phyloP scores from a whole-genome alignment of 2,888 invertebrate species.

The Busseola fusca region DNA sequence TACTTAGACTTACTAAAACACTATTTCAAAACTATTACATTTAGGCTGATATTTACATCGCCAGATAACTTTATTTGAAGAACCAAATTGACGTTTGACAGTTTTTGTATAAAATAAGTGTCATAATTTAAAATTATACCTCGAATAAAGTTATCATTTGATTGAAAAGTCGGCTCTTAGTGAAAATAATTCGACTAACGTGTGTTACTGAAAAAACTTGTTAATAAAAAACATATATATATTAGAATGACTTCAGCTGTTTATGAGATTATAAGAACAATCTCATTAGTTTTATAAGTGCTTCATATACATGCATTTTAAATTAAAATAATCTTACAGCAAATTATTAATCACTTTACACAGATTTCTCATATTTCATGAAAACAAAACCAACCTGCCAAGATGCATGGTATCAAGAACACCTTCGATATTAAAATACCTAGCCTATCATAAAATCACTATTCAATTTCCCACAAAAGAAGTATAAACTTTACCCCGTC shows the following conservation, averaged over 20 bases:
- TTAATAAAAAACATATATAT: background rate
- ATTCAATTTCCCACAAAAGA: background rate
- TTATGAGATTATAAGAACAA: conserved; percentile 1
- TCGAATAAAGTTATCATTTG: too few relatives aligned
- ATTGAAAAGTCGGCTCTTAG: background rate
- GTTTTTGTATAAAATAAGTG: too few relatives aligned
- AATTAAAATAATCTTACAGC: conserved; percentile 1
- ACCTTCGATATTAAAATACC: conserved; percentile 33
- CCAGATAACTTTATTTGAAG: too few relatives aligned
- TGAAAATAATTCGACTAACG: conserved; percentile 23
- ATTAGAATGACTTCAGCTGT: conserved; percentile 13
- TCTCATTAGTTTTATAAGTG: conserved; percentile 13
- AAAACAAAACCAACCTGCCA: conserved; percentile 27
- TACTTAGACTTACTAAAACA: conserved; percentile 15
- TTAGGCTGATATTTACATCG: background rate
- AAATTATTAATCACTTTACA: conserved; percentile 8
- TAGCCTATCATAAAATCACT: conserved; percentile 34
- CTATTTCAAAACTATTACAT: conserved; percentile 24
- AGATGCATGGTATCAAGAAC: conserved; percentile 26
- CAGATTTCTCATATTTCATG: conserved; percentile 9
- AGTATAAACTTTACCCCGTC: conserved; percentile 39
- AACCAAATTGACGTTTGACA: too few relatives aligned
- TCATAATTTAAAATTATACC: too few relatives aligned
- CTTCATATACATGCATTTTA: conserved; percentile 13
- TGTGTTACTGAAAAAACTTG: conserved; percentile 36